These are phyloP conservation scores for Bufo gargarizans DNA, from an alignment of 2,113 vertebrate genomes.

Conservation along the genomic window DNA sequence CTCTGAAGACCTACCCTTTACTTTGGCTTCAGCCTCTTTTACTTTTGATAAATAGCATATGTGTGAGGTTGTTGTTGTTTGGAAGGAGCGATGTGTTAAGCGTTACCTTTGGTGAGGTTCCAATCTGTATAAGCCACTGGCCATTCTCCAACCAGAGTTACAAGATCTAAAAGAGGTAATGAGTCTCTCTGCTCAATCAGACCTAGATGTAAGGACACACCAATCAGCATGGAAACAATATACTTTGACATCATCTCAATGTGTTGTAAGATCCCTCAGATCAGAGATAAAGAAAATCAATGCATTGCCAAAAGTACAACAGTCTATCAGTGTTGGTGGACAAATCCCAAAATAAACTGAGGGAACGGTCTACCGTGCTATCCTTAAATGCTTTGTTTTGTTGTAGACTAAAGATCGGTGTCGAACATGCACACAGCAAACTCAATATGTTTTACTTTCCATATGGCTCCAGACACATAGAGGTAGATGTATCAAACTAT, in stretches of 20 bases:
- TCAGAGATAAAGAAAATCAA: neutral
- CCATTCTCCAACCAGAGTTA: conserved; percentile 86
- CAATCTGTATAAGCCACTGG: conserved; percentile 88
- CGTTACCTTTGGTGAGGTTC: conserved; percentile 74
- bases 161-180: conserved; percentile 81
- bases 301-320: neutral
- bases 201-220: conserved; percentile 67
- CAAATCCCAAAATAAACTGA: neutral
- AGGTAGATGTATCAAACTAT: too few relatives aligned
- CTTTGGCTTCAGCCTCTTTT: neutral
- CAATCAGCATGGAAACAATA: neutral
- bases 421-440: neutral
- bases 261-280: neutral
- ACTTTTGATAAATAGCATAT: neutral
- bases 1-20: neutral
- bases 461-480: neutral
- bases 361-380: neutral
- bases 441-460: neutral
- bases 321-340: neutral
- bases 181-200: conserved; percentile 90
- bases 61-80: neutral
- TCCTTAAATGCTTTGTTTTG: neutral
- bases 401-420: neutral
- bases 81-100: neutral
- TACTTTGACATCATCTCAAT: neutral